Conservation (phyloP, 2,888 invertebrate species). For the Agrotis puta region DNA sequence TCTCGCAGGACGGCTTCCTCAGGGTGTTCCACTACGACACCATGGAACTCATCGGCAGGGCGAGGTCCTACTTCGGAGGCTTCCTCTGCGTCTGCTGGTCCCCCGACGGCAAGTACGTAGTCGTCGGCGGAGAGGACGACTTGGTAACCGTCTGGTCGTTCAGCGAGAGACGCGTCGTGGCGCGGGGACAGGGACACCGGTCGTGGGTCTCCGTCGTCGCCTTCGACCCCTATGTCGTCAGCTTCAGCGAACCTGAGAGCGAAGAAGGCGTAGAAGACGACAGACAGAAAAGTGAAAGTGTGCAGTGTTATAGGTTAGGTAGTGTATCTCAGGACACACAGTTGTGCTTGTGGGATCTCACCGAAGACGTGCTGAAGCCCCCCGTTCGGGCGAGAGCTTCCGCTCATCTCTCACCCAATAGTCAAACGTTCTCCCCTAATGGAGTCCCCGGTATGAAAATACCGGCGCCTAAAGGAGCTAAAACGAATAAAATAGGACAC, state of each 20-base stretch:
- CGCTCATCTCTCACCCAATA: slow-evolving; percentile 79
- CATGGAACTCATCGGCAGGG: slow-evolving; percentile 98
- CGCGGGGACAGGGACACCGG: slow-evolving; percentile 99
- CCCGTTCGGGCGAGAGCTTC: slow-evolving; percentile 90
- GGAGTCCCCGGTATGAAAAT: slow-evolving; percentile 77
- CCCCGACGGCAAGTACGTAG: slow-evolving; percentile 98
- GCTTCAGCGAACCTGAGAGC: slow-evolving; percentile 92
- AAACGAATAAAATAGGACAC: slow-evolving; percentile 83
- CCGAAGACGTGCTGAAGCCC: slow-evolving; percentile 97
- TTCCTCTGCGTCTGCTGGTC: slow-evolving; percentile 99
- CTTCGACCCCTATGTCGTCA: slow-evolving; percentile 96
- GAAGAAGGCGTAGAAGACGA: slow-evolving; percentile 90
- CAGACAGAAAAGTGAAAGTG: slow-evolving; percentile 78
- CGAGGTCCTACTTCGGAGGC: slow-evolving; percentile 99
- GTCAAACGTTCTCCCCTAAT: slow-evolving; percentile 75
- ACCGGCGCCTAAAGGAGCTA: slow-evolving; percentile 74
- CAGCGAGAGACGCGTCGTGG: slow-evolving; percentile 97
- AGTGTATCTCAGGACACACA: slow-evolving; percentile 99
- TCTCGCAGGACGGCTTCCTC: slow-evolving; percentile 98
- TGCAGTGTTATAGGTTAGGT: slow-evolving; percentile 95
- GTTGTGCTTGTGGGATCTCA: slow-evolving; percentile 99
- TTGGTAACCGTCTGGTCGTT: slow-evolving; percentile 99
- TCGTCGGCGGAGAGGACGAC: slow-evolving; percentile 99
- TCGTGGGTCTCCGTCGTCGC: slow-evolving; percentile 99
- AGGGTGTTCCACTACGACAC: slow-evolving; percentile 99